Percentiles rank a stretch among this genome's conserved stretches.
Evolutionary conservation across 2,113 vertebrate genomes (phyloP).

Genomic region (Scartelaos histophorus): DNA sequence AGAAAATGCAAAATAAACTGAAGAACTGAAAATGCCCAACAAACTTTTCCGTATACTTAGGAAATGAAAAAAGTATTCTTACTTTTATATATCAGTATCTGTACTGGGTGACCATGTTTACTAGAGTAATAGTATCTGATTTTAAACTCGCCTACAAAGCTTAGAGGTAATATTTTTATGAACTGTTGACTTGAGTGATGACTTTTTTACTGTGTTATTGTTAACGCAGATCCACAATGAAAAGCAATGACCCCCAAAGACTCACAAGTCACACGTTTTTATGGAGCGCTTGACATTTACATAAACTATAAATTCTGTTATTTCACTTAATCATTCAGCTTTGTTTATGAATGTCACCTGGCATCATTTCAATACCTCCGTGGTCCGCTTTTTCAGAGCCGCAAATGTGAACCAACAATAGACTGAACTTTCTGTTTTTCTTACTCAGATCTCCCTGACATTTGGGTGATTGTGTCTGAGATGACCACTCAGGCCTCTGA

Average conservation of each 20-base stretch:
- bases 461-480: slow-evolving; percentile 43
- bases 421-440: slow-evolving; percentile 48
- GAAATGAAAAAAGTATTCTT: not conserved
- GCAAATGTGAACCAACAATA: slow-evolving; percentile 48
- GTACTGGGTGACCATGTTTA: not conserved
- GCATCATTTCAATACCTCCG: slow-evolving; percentile 34
- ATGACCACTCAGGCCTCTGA: slow-evolving; percentile 28
- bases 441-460: slow-evolving; percentile 42
- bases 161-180: not conserved
- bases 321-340: slow-evolving; percentile 23
- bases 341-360: slow-evolving; percentile 52
- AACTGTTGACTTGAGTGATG: not conserved
- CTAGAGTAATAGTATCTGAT: not conserved
- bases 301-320: slow-evolving; percentile 21
- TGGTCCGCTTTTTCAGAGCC: slow-evolving; percentile 36
- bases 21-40: not conserved
- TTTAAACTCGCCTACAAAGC: not conserved
- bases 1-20: not conserved
- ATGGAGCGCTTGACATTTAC: slow-evolving; percentile 10
- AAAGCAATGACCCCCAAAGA: not conserved
- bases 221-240: not conserved
- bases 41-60: too few relatives aligned
- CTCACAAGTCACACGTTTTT: not conserved
- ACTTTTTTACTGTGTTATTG: not conserved
- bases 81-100: not conserved